Percentiles rank a stretch among this genome's conserved stretches.
Evolutionary conservation across 2,888 invertebrate genomes (phyloP).

Genomic region (Atrina japonica): DNA sequence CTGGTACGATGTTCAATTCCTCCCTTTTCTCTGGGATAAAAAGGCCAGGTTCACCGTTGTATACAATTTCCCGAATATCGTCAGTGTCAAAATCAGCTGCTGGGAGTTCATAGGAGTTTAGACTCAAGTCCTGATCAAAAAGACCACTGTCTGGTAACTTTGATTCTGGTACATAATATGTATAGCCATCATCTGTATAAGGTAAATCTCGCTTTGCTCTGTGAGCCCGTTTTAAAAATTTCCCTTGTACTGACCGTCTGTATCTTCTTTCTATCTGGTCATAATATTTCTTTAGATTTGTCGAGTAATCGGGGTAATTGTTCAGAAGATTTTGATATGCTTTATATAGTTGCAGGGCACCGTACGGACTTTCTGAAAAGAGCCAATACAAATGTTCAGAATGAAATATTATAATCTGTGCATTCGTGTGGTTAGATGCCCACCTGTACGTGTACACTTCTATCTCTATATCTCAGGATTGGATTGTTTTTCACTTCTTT

Average conservation of each 20-base stretch:
- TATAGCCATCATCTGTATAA: conserved; percentile 32
- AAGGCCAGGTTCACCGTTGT: conserved; percentile 37
- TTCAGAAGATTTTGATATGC: conserved; percentile 33
- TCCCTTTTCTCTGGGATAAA: conserved; percentile 53
- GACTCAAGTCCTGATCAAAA: conserved; percentile 6
- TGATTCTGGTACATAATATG: conserved; percentile 23
- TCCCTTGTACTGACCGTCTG: conserved; percentile 17
- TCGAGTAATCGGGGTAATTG: background rate
- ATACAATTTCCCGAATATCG: conserved; percentile 9
- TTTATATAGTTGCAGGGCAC: conserved; percentile 28
- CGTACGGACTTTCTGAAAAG: conserved; percentile 30
- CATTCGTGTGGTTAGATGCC: no score
- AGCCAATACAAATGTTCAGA: no score
- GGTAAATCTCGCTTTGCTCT: conserved; percentile 38
- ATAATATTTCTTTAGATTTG: conserved; percentile 2
- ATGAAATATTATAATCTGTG: no score
- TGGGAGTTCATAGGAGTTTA: conserved; percentile 19
- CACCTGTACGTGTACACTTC: no score
- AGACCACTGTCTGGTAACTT: background rate
- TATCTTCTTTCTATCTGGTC: conserved; percentile 9
- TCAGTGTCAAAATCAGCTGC: conserved; percentile 20
- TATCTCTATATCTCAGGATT: no score
- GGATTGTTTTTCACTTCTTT: no score
- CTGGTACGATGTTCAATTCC: conserved; percentile 51
- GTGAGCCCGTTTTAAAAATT: conserved; percentile 26